These are phyloP conservation scores for Exocentrus adspersus DNA, from an alignment of 2,888 invertebrate species.

Conservation along the genomic window DNA sequence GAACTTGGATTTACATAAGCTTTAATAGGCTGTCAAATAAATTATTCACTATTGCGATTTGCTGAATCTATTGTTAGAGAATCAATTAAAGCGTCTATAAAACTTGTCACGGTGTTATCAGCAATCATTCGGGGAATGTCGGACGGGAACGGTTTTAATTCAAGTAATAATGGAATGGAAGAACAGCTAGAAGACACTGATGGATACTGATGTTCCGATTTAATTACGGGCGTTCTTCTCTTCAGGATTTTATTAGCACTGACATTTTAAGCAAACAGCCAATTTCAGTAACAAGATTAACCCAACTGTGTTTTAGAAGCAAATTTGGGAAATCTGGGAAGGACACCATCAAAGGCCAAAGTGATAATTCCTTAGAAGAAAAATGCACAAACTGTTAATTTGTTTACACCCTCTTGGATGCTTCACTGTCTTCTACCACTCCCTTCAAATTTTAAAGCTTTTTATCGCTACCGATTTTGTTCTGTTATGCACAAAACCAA, in stretches of 20 bases:
- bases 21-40: slow-evolving; percentile 42
- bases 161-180: neutral
- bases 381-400: too few relatives aligned
- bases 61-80: slow-evolving; percentile 34
- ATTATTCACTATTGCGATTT: slow-evolving; percentile 35
- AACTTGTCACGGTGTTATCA: slow-evolving; percentile 35
- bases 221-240: neutral
- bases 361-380: too few relatives aligned
- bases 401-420: too few relatives aligned
- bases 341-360: too few relatives aligned
- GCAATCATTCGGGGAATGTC: slow-evolving; percentile 19
- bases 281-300: neutral
- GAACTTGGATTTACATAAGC: slow-evolving; percentile 37
- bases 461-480: too few relatives aligned
- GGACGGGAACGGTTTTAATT: slow-evolving; percentile 4
- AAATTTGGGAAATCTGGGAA: too few relatives aligned
- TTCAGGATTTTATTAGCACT: neutral
- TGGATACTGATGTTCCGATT: neutral
- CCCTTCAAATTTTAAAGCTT: too few relatives aligned
- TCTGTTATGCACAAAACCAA: too few relatives aligned
- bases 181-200: neutral
- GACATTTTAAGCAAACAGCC: neutral
- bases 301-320: too few relatives aligned
- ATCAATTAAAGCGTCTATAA: slow-evolving; percentile 39
- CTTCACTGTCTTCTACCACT: too few relatives aligned